These are phyloP conservation scores for Microdon myrmicae DNA, from an alignment of 2,888 invertebrate species.

Conservation along the genomic window DNA sequence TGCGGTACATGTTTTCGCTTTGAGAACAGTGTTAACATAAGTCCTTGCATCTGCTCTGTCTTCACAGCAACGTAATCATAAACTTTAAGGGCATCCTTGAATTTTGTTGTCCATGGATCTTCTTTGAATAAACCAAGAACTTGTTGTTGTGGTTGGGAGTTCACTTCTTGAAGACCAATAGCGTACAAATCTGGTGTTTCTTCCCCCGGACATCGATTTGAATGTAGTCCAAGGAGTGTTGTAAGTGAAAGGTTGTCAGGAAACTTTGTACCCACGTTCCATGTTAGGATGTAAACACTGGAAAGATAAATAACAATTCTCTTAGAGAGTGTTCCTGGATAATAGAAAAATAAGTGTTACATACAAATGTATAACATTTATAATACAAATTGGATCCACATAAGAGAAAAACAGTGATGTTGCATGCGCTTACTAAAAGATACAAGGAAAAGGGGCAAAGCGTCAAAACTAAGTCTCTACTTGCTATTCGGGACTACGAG, in stretches of 20 bases:
- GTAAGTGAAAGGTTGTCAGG: slow-evolving; percentile 79
- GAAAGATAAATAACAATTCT: slow-evolving; percentile 20
- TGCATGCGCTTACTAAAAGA: too few relatives aligned
- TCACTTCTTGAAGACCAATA: slow-evolving; percentile 89
- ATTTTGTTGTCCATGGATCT: slow-evolving; percentile 84
- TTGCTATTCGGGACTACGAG: too few relatives aligned
- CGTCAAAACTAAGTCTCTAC: too few relatives aligned
- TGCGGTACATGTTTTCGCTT: slow-evolving; percentile 83
- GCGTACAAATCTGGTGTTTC: slow-evolving; percentile 85
- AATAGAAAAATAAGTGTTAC: too few relatives aligned
- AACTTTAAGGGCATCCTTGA: slow-evolving; percentile 75
- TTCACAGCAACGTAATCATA: slow-evolving; percentile 82
- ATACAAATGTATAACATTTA: too few relatives aligned
- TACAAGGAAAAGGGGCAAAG: too few relatives aligned
- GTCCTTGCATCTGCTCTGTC: slow-evolving; percentile 84
- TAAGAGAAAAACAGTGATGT: too few relatives aligned
- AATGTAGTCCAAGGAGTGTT: slow-evolving; percentile 75
- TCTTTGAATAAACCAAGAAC: slow-evolving; percentile 82
- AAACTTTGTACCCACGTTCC: slow-evolving; percentile 87
- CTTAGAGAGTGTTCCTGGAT: too few relatives aligned
- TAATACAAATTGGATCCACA: too few relatives aligned
- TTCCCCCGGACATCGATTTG: slow-evolving; percentile 71
- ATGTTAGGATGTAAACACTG: slow-evolving; percentile 81
- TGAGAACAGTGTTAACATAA: slow-evolving; percentile 82
- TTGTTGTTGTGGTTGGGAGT: slow-evolving; percentile 86